Base-by-base conservation (phyloP, 1,140 invertebrate species). In the Nomia melanderi region DNA sequence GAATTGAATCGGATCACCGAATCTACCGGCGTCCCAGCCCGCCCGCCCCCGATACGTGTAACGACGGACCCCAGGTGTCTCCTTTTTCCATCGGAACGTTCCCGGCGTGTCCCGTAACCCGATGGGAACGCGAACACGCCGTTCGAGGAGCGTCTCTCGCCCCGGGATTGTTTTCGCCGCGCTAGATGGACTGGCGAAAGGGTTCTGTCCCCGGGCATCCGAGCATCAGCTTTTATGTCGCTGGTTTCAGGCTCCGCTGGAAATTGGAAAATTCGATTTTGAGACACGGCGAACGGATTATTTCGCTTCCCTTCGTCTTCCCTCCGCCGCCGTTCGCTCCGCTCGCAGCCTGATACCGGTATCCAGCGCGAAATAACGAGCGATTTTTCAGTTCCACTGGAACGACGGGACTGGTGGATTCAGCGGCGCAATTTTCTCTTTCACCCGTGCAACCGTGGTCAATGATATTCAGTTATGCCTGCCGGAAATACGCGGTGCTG, bases 11-110 rank as follows among this genome's bases (percentile, higher is more conserved):
- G 36, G n/a, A 23, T 17, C 31, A 44, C 20, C 31, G 53, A 36
- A 47, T 66, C 39, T n/a, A n/a, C n/a, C 39, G 27, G 41, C 41
- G n/a, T n/a, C n/a, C n/a, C n/a, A n/a, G n/a, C n/a, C 31, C 36
- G 54, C 6, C 23, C 17, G 47, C 29, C 25, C 6, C 65, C 29
- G 11, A 33, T 12, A 41, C 69, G 78, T 77, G 74, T 65, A 77
- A 80, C 74, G 74, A 53, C 23, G 33, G 74, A 44, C 7, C 66
- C 41, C 78, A 79, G 72, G 73, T 80, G 78, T 60, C 60, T 12
- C 64, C 41, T 41, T 60, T 69, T 65, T 74, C 63, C 53, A 62
- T 53, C 27, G 12, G 36, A 41, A 7, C 33, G 0, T 0, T 17
- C 33, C 36, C 36, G 36, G 36, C 36, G 36, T 39, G 36, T 6